Base-by-base conservation (phyloP, 2,797 vertebrate genomes). In the Onychomys arenicola region DNA sequence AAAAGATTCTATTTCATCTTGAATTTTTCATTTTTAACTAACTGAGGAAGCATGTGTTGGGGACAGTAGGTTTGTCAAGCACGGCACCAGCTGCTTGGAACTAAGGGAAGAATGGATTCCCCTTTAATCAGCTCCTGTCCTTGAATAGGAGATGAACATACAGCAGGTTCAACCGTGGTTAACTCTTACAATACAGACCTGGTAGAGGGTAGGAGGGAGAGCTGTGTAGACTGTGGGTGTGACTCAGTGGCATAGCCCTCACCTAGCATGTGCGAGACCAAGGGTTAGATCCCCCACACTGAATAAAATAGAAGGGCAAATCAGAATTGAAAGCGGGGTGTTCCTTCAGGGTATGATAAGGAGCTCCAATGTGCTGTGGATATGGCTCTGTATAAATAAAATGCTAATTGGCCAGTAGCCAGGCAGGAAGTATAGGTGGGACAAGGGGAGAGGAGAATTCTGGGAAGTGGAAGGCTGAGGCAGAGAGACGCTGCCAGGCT, bases 351-450 rank as follows among this genome's bases (percentile, higher is more conserved):
- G 10, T n/a, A 40, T 8, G 0, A 32, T 59, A 71, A 55, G 5
- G 6, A 34, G 12, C n/a, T 9, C 9, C 11, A 1, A 29, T 3
- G 6, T n/a, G n/a, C n/a, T n/a, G n/a, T n/a, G n/a, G n/a, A n/a
- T n/a, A n/a, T n/a, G n/a, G n/a, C n/a, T n/a, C n/a, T n/a, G n/a
- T n/a, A n/a, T n/a, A n/a, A n/a, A n/a, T n/a, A n/a, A n/a, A n/a
- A n/a, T n/a, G n/a, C n/a, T n/a, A n/a, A n/a, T n/a, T n/a, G n/a
- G n/a, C n/a, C n/a, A n/a, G n/a, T n/a, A n/a, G n/a, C n/a, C n/a
- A n/a, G n/a, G n/a, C n/a, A n/a, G n/a, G n/a, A n/a, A n/a, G n/a
- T n/a, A n/a, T n/a, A n/a, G n/a, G n/a, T n/a, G n/a, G n/a, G n/a
- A n/a, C n/a, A n/a, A n/a, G n/a, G n/a, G n/a, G n/a, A n/a, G n/a